A percentile compares a stretch with the other conserved stretches of the same genome.
These are phyloP conservation scores for Fopius arisanus DNA, from an alignment of 1,140 invertebrate species.

Conservation along the genomic window DNA sequence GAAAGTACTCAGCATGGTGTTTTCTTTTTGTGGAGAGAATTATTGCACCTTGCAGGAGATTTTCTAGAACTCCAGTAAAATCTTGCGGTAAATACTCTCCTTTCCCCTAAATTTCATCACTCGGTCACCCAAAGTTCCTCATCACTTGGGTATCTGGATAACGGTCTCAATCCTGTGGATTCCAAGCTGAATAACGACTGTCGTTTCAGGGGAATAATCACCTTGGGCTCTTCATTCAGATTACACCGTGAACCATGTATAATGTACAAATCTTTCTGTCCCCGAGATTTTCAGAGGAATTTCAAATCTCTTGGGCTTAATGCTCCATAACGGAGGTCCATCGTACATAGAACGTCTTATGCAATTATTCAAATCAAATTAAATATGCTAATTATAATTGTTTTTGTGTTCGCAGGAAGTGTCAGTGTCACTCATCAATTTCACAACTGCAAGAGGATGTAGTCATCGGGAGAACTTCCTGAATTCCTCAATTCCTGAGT, in stretches of 20 bases:
- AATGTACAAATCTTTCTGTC: neutral
- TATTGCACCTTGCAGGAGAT: too few relatives aligned
- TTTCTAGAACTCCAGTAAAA: too few relatives aligned
- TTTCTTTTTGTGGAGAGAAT: too few relatives aligned
- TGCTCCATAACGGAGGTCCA: too few relatives aligned
- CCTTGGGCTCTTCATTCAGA: neutral
- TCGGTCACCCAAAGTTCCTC: neutral
- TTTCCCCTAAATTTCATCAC: neutral
- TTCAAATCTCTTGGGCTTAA: too few relatives aligned
- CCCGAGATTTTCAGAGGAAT: neutral
- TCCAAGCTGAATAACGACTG: neutral
- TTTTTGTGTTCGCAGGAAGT: neutral
- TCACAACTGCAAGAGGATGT: neutral
- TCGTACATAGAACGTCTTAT: too few relatives aligned
- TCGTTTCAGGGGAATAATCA: neutral
- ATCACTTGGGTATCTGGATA: neutral
- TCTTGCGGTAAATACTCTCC: too few relatives aligned
- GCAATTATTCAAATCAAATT: too few relatives aligned
- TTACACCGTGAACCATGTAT: neutral
- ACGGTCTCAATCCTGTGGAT: neutral
- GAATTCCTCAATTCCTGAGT: neutral
- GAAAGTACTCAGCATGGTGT: neutral
- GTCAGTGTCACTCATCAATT: neutral
- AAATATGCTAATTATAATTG: neutral
- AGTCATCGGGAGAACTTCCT: neutral